Conservation (phyloP, 2,888 invertebrate species). For the Resseliella maxima region DNA sequence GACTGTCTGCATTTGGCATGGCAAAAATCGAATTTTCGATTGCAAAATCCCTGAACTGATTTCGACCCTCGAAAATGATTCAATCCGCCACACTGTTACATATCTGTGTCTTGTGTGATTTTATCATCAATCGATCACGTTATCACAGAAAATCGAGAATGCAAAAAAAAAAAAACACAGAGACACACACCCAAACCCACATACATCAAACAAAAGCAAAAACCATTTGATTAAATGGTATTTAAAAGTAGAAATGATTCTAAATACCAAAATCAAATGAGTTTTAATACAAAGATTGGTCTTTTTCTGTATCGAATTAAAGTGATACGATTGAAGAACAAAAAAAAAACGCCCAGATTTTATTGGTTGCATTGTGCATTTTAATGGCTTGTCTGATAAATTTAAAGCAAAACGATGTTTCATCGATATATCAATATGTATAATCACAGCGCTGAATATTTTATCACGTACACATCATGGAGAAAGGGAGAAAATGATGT, state of each 20-base stretch:
- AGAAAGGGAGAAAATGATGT: no score
- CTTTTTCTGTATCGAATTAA: background rate
- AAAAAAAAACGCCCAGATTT: background rate
- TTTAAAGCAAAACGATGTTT: background rate
- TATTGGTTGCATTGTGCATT: background rate
- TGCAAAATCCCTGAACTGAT: background rate
- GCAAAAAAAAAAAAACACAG: background rate
- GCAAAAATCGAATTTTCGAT: slow-evolving; percentile 22
- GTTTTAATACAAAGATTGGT: background rate
- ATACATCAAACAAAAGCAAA: background rate
- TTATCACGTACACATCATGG: no score
- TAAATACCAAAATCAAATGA: background rate
- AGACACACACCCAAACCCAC: no score
- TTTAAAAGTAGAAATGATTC: slow-evolving; percentile 1
- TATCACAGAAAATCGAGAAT: background rate
- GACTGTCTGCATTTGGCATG: background rate
- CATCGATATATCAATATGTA: no score
- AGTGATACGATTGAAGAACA: background rate
- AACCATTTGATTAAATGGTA: background rate
- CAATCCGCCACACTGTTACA: background rate
- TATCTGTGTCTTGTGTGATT: background rate
- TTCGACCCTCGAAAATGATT: background rate
- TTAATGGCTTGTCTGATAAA: background rate
- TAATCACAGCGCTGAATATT: no score
- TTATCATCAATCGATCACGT: background rate